A percentile compares a stretch with the other conserved stretches of the same genome.
phyloP scores from a whole-genome alignment of 2,113 vertebrate genomes.

The Ictalurus furcatus region DNA sequence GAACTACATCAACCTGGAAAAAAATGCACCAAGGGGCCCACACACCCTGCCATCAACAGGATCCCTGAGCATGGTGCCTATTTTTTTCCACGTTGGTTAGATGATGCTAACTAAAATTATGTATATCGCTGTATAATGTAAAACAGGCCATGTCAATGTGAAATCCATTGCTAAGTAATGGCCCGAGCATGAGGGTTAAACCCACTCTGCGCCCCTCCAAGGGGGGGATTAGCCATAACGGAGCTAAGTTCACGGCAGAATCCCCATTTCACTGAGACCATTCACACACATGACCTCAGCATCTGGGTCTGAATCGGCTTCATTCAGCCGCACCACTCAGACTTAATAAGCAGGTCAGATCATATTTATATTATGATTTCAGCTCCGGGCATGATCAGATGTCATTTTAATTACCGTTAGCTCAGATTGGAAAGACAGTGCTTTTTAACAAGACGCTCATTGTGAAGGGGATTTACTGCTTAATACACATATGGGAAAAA shows the following conservation, averaged over 20 bases:
- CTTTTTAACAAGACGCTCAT: slow-evolving; percentile 33
- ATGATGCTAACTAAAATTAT: background rate
- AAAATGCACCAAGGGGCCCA: background rate
- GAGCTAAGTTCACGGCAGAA: slow-evolving; percentile 12
- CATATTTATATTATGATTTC: slow-evolving; percentile 39
- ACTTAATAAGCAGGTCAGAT: slow-evolving; percentile 34
- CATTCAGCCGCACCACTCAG: slow-evolving; percentile 26
- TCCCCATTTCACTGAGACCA: slow-evolving; percentile 21
- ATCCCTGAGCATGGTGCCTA: background rate
- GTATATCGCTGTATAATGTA: background rate
- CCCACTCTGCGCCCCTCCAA: background rate
- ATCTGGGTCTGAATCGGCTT: slow-evolving; percentile 41
- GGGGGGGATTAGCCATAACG: slow-evolving; percentile 14
- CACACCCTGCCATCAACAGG: background rate
- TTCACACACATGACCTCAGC: slow-evolving; percentile 48
- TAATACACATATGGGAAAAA: background rate
- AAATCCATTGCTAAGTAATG: background rate
- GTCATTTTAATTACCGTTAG: slow-evolving; percentile 41
- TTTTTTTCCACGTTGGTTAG: background rate
- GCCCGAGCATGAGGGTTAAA: background rate
- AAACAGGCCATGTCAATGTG: background rate
- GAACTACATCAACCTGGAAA: background rate
- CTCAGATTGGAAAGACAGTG: slow-evolving; percentile 30
- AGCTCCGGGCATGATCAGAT: slow-evolving; percentile 26
- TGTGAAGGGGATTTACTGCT: slow-evolving; percentile 18